Conservation (phyloP, 2,113 vertebrate genomes). For the Meleagris gallopavo region DNA sequence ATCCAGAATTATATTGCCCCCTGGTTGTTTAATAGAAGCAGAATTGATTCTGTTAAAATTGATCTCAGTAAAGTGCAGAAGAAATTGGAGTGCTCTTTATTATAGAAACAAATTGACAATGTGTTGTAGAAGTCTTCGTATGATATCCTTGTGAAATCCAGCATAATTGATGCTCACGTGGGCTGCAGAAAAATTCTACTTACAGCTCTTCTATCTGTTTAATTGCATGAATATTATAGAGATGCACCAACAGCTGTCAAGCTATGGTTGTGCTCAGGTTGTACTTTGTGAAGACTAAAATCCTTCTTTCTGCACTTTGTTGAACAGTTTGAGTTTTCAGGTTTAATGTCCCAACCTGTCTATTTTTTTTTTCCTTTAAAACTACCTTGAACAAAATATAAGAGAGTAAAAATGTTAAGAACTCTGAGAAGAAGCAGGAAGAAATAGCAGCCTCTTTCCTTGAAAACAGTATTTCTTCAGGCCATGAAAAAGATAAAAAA, state of each 20-base stretch:
- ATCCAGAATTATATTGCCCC: conserved; percentile 25
- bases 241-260: background rate
- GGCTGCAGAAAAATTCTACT: conserved; percentile 61
- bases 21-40: conserved; percentile 34
- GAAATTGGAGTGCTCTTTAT: conserved; percentile 33
- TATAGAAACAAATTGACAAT: conserved; percentile 36
- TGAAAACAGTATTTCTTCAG: background rate
- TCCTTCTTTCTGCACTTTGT: background rate
- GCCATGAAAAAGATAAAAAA: background rate
- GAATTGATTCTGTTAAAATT: conserved; percentile 44
- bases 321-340: background rate
- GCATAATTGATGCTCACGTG: conserved; percentile 31
- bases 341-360: background rate
- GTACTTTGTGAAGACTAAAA: background rate
- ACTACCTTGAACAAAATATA: background rate
- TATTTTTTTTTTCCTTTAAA: background rate
- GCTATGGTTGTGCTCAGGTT: background rate
- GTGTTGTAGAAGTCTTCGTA: conserved; percentile 46
- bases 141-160: conserved; percentile 32
- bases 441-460: background rate
- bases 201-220: conserved; percentile 58
- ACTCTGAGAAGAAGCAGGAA: background rate
- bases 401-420: background rate
- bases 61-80: conserved; percentile 28
- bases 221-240: background rate